Conservation (phyloP, 2,797 vertebrate genomes). For the Menidia menidia region DNA sequence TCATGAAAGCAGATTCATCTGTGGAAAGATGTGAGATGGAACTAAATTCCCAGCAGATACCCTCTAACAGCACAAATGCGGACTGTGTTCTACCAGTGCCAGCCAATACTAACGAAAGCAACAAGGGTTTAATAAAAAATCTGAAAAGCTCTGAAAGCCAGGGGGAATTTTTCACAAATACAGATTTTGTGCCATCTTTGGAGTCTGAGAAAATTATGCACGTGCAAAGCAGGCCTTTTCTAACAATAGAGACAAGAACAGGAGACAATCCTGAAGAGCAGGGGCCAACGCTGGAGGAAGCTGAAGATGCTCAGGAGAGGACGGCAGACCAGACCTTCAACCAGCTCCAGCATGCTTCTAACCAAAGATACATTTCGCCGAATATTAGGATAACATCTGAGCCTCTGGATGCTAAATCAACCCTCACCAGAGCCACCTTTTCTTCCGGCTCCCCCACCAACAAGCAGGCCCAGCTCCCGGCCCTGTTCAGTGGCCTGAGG, state of each 20-base stretch:
- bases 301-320: constrained; percentile 11
- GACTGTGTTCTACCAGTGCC: constrained; percentile 9
- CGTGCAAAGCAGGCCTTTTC: constrained; percentile 15
- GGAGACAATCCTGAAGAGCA: constrained; percentile 25
- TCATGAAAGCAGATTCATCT: not conserved
- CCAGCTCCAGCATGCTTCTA: not conserved
- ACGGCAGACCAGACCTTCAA: not conserved
- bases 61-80: constrained; percentile 9
- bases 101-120: not conserved
- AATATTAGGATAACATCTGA: constrained; percentile 8
- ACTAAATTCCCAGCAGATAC: constrained; percentile 20
- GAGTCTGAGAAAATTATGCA: not conserved
- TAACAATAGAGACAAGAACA: constrained; percentile 30
- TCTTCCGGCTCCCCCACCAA: constrained; percentile 75
- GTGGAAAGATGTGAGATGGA: not conserved
- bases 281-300: not conserved
- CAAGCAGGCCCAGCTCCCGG: constrained; percentile 86
- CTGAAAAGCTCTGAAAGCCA: not conserved
- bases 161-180: not conserved
- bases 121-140: not conserved
- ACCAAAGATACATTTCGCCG: constrained; percentile 9
- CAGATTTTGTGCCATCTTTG: not conserved
- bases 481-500: constrained; percentile 89
- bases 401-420: constrained; percentile 8
- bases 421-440: constrained; percentile 60